Conservation (phyloP, 2,797 vertebrate genomes). For the Cossypha dichroa region DNA sequence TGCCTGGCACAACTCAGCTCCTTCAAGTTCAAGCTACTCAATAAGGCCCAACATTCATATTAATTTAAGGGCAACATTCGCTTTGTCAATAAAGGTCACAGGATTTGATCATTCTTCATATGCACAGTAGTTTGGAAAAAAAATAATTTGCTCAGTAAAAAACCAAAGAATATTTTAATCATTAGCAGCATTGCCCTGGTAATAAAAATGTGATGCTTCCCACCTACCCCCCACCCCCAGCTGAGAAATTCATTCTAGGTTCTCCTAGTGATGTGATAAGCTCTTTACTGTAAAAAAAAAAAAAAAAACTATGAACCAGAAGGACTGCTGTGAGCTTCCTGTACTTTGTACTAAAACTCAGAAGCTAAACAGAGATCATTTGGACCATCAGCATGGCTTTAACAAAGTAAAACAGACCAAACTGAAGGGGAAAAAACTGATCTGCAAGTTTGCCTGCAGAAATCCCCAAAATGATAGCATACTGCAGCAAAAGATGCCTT, state of each 20-base stretch:
- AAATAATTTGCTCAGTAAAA: not conserved
- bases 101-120: not conserved
- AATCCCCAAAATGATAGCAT: conserved; percentile 16
- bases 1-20: not conserved
- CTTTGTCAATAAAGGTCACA: not conserved
- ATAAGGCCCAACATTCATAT: not conserved
- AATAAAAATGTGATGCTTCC: not conserved
- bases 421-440: conserved; percentile 1
- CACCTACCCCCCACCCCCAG: fast-evolving
- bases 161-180: not conserved
- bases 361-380: not conserved
- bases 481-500: conserved; percentile 16
- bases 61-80: not conserved
- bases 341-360: not conserved
- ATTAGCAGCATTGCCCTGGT: not conserved
- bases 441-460: conserved; percentile 34
- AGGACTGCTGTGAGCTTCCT: not conserved
- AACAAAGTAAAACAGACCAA: conserved; percentile 38
- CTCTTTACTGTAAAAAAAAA: not conserved
- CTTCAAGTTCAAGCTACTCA: not conserved
- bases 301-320: not conserved
- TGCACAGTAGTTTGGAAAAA: not conserved
- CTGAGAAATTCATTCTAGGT: not conserved
- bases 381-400: not conserved
- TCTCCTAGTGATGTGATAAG: not conserved